A percentile compares a stretch with the other conserved stretches of the same genome.
These are phyloP conservation scores for Cuniculus paca DNA, from an alignment of 2,797 vertebrate species.

Conservation along the genomic window DNA sequence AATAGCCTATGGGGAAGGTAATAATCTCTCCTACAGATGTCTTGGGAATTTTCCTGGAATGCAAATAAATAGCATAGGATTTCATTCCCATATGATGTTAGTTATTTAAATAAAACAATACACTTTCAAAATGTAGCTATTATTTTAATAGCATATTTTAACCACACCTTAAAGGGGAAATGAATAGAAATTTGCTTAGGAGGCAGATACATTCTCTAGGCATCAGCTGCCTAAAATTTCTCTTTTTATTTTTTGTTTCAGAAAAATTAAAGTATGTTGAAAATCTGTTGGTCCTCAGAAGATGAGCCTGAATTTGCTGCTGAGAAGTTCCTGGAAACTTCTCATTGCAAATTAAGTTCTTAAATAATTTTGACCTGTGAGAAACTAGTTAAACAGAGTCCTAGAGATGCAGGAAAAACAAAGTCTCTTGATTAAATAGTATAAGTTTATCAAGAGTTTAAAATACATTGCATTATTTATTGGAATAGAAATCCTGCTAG, in stretches of 20 bases:
- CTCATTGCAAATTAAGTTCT: not conserved
- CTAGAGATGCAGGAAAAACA: not conserved
- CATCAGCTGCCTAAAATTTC: not conserved
- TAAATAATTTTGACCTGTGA: slow-evolving; percentile 38
- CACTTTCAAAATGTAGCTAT: not conserved
- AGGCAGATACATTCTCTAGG: not conserved
- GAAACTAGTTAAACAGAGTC: not conserved
- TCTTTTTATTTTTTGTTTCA: slow-evolving; percentile 9
- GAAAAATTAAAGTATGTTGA: slow-evolving; percentile 37
- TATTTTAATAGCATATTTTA: not conserved
- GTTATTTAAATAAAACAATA: slow-evolving; percentile 60
- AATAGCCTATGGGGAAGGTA: slow-evolving; percentile 54
- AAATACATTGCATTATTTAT: slow-evolving; percentile 40
- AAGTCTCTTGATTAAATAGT: not conserved
- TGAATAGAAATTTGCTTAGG: not conserved
- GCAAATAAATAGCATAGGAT: slow-evolving; percentile 71
- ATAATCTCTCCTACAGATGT: slow-evolving; percentile 73
- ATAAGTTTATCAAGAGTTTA: not conserved
- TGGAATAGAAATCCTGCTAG: not conserved
- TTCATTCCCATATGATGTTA: slow-evolving; percentile 48
- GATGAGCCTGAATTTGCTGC: not conserved
- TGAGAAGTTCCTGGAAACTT: not conserved
- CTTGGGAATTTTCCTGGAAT: slow-evolving; percentile 74
- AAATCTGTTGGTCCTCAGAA: not conserved
- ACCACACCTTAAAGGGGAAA: not conserved